phyloP scores from a whole-genome alignment of 2,113 vertebrate species.

The Regulus satrapa region DNA sequence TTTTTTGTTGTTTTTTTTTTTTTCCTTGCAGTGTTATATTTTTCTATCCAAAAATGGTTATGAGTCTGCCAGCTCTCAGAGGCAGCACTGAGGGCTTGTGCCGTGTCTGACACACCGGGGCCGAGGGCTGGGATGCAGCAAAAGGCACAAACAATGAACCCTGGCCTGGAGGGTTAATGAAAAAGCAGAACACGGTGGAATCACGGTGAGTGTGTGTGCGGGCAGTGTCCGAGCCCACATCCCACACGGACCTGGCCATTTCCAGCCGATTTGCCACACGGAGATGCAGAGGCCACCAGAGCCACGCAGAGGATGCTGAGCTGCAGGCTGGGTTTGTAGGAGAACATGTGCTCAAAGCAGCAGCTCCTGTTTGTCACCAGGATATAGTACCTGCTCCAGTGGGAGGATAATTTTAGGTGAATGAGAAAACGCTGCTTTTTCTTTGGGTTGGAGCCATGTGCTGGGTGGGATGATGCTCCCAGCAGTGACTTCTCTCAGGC shows the following conservation, averaged over 20 bases:
- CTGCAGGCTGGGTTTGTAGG: not conserved
- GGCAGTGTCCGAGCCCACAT: not conserved
- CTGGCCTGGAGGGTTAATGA: not conserved
- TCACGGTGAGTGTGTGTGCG: fast-evolving
- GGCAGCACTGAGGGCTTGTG: not conserved
- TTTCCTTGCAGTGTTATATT: not conserved
- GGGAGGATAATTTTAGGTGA: slow-evolving; percentile 51
- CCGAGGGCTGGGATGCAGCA: not conserved
- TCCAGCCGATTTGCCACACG: not conserved
- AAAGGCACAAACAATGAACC: not conserved
- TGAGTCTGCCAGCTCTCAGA: slow-evolving; percentile 17
- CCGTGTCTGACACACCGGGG: not conserved
- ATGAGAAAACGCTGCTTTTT: slow-evolving; percentile 16
- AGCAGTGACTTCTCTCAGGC: not conserved
- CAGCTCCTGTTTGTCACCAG: slow-evolving; percentile 33
- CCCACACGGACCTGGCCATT: not conserved
- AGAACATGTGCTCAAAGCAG: not conserved
- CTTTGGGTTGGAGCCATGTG: not conserved
- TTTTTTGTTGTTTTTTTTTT: not conserved
- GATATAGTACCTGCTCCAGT: not conserved
- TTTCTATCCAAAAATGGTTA: slow-evolving; percentile 49
- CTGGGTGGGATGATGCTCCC: not conserved
- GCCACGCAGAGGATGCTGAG: not conserved
- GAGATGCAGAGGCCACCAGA: not conserved
- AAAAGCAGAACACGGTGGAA: not conserved